These are phyloP conservation scores for Limnephilus rhombicus DNA, from an alignment of 2,888 invertebrate species.

Conservation along the genomic window DNA sequence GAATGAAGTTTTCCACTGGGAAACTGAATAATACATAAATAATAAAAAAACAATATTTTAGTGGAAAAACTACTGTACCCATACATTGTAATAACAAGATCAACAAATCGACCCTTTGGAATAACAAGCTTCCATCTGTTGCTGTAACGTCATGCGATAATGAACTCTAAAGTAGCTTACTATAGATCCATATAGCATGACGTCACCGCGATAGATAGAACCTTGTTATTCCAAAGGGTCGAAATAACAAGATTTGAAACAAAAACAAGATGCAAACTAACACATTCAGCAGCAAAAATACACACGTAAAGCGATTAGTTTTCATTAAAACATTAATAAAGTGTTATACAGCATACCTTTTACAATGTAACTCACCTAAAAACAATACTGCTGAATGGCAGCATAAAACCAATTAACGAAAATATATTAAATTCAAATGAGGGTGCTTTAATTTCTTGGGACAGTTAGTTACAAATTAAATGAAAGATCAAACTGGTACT, in stretches of 20 bases:
- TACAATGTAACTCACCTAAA: conserved; percentile 54
- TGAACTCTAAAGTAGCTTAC: too few species aligned
- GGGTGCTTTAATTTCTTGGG: background rate
- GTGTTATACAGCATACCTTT: background rate
- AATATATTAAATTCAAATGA: conserved; percentile 5
- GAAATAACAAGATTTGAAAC: background rate
- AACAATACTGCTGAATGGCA: conserved; percentile 57
- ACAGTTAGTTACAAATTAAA: background rate
- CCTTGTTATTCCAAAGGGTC: too few species aligned
- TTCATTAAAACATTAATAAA: background rate
- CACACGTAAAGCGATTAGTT: too few species aligned
- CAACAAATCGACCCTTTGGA: background rate
- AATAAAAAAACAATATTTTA: too few species aligned
- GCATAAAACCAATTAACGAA: conserved; percentile 43
- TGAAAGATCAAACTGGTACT: background rate
- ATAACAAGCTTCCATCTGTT: too few species aligned
- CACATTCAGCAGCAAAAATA: background rate
- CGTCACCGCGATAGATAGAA: too few species aligned
- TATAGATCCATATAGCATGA: too few species aligned
- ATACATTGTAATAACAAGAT: background rate
- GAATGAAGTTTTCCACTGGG: too few species aligned
- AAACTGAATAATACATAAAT: too few species aligned
- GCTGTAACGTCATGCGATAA: too few species aligned
- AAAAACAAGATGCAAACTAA: background rate
- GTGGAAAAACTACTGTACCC: background rate